Evolutionary conservation across 2,113 vertebrate species (phyloP), one percentile per base, ranked within the genome.

Genomic region (Nicator chloris): DNA sequence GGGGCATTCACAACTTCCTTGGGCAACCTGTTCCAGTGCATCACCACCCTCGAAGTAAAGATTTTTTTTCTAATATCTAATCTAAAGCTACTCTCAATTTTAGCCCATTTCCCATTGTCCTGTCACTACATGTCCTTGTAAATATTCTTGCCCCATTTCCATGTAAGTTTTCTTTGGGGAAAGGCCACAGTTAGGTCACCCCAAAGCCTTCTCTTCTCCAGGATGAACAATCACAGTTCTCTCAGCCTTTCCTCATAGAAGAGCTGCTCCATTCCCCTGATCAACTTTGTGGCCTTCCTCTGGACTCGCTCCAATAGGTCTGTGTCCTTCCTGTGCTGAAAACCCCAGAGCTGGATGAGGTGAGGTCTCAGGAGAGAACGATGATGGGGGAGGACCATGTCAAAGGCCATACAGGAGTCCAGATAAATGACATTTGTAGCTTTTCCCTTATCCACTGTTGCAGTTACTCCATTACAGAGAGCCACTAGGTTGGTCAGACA

Each of bases 121-220:
- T 57, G 17, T 72, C 4, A 0, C 11, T 64, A 14, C 26, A 10
- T 49, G 21, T 42, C 31, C 22, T 57, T 57, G 17, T 59, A 23
- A 65, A 37, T 65, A 50, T 33, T 72, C 59, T 42, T 65, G 33
- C 27, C 12, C 12, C 8, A 5, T 51, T 65, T 73, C 31, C 15
- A n/a, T 65, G 6, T 37, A 65, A 72, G 27, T 57, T 72, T n/a
- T n/a, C n/a, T n/a, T n/a, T n/a, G n/a, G n/a, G n/a, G n/a, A n/a
- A 81, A 65, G 27, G 18, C 44, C 0, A 0, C 66, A 42, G 3
- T 33, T 72, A 33, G 12, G 31, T 57, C 18, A 59, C 22, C 7
- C 17, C 37, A 27, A 49, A 64, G 8, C 37, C 37, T 50, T 72
- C 21, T 42, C 30, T 63, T 49, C 18, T 71, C 20, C 50, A 49